Evolutionary conservation across 2,113 vertebrate species (phyloP).

Genomic region (Aphelocoma coerulescens): DNA sequence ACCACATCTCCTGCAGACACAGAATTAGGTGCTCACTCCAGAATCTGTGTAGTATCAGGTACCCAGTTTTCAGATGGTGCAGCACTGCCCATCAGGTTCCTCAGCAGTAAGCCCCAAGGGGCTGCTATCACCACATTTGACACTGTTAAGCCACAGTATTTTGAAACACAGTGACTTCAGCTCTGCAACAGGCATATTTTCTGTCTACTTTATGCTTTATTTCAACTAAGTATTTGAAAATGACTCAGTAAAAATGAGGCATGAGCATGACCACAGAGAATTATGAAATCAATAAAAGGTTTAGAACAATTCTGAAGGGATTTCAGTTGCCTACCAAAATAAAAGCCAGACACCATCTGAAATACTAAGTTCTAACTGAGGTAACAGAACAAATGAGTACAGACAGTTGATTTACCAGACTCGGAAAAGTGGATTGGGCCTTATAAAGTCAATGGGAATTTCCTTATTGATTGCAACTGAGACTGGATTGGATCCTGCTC

Average conservation of each 20-base stretch:
- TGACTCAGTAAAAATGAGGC: constrained; percentile 58
- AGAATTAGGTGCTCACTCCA: not conserved
- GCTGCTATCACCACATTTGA: not conserved
- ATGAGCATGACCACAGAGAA: constrained; percentile 54
- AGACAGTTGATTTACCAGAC: not conserved
- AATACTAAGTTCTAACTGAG: not conserved
- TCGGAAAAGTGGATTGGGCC: not conserved
- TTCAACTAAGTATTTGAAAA: constrained; percentile 46
- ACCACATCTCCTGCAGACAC: not conserved
- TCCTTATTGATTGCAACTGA: not conserved
- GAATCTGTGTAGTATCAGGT: accelerated
- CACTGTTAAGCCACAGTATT: constrained; percentile 22
- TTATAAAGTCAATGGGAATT: not conserved
- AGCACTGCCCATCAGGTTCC: not conserved
- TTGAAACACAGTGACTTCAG: constrained; percentile 53
- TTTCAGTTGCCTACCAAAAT: constrained; percentile 52
- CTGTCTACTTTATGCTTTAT: constrained; percentile 43
- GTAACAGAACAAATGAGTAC: not conserved
- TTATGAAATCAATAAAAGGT: constrained; percentile 59
- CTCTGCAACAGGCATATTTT: constrained; percentile 15
- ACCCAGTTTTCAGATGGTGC: not conserved
- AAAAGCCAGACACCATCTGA: constrained; percentile 50
- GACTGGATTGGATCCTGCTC: constrained; percentile 1
- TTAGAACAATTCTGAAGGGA: constrained; percentile 45
- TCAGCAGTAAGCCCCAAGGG: not conserved